Evolutionary conservation across 2,888 invertebrate genomes (phyloP), one percentile per base, ranked within the genome.

Genomic region (Macrophya annulata): DNA sequence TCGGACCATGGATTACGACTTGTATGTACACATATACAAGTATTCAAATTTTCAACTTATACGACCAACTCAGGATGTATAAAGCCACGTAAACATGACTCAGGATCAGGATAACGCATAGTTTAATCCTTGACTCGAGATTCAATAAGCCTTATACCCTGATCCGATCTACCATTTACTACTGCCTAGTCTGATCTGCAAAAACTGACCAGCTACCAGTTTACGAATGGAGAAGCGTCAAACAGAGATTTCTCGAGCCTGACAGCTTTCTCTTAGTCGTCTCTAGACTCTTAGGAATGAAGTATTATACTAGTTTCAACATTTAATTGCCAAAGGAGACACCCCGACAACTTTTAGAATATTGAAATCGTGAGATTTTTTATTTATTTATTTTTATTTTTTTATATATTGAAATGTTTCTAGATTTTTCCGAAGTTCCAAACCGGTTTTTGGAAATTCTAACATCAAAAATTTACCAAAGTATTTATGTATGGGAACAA

Each of bases 1-100:
- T 93, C 92, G 92, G 68, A 65, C 71, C 81, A 8, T 31, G 81
- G 59, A 81, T 81, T 62, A 31, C 81, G 81, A 59, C 59, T 55
- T 37, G 37, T 45, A 45, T 74, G 68, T 68, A 31, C 15, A 37
- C 25, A n/a, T 17, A 72, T 72, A 31, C 37, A 51, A 37, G 4
- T 48, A 55, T 77, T 77, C 55, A 77, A 45, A 45, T 55, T 15
- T 77, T 55, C 51, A 77, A 77, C 48, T 31, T n/a, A n/a, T n/a
- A 77, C 31, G 81, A 81, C 62, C 81, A 21, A 4, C 15, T 25
- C 72, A 25, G 40, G 72, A 45, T 43, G 12, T 1, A 17, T 45
- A 17, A 45, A 71, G 40, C 71, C 71, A n/a, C 3, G 40, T 71
- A 40, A 72, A 72, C 21, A 45, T 72, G 72, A n/a, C 21, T 45